Conservation (phyloP, 37 sponge, comb jelly and placozoan genomes). For the Spongilla lacustris region DNA sequence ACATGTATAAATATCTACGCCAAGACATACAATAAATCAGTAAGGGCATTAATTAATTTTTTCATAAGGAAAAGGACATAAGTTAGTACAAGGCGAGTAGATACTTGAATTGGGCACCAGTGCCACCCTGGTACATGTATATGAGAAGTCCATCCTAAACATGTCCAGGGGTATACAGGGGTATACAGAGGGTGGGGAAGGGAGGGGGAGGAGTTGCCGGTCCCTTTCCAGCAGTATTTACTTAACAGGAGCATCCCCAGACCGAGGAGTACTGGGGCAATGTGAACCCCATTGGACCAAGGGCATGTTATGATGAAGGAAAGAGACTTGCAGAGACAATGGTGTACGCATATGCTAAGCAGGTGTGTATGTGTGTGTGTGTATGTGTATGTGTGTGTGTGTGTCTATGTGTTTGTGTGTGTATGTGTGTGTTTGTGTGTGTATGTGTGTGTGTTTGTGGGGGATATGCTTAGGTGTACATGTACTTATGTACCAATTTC, state of each 20-base stretch:
- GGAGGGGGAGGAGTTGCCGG: not conserved
- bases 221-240: not conserved
- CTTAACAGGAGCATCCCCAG: slow-evolving; percentile 84
- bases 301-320: slow-evolving; percentile 97
- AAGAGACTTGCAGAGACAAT: slow-evolving; percentile 96
- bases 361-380: slow-evolving; percentile 38
- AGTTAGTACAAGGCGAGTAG: too few relatives aligned
- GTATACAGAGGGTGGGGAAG: not conserved
- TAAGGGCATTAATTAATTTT: too few relatives aligned
- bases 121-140: too few relatives aligned
- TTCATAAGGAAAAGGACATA: too few relatives aligned
- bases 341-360: slow-evolving; percentile 86
- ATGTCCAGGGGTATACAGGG: not conserved
- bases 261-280: slow-evolving; percentile 90
- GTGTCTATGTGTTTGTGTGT: not conserved
- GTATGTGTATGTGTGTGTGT: not conserved
- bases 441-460: not conserved
- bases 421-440: too few relatives aligned
- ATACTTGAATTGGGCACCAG: too few relatives aligned
- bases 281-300: slow-evolving; percentile 94
- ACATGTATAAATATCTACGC: too few relatives aligned
- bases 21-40: too few relatives aligned
- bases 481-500: not conserved
- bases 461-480: not conserved
- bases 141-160: too few relatives aligned